These are phyloP conservation scores for Oedothorax gibbosus DNA, from an alignment of 1,140 invertebrate species.

Conservation along the genomic window DNA sequence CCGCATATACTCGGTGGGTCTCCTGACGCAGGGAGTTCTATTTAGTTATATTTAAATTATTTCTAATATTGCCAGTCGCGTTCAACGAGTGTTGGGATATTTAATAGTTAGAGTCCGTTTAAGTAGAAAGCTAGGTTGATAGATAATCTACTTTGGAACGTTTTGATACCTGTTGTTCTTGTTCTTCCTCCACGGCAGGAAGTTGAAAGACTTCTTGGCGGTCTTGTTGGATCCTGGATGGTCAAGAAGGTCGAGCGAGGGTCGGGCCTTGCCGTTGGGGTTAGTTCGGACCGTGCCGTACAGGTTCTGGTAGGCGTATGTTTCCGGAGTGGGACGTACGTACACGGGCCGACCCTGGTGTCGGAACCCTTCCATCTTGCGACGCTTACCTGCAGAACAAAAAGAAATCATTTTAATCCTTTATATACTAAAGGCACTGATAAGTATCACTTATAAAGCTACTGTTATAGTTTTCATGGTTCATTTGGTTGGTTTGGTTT, in stretches of 20 bases:
- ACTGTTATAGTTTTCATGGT: too few species aligned
- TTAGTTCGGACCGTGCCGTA: slow-evolving; percentile 41
- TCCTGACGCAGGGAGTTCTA: too few species aligned
- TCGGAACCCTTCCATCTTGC: slow-evolving; percentile 50
- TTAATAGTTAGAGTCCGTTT: too few species aligned
- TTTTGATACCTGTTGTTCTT: slow-evolving; percentile 38
- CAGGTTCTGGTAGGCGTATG: slow-evolving; percentile 50
- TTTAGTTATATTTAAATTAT: too few species aligned
- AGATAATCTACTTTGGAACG: background rate
- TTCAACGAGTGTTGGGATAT: too few species aligned
- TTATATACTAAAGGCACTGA: too few species aligned
- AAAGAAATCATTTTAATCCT: background rate
- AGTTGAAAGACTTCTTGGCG: slow-evolving; percentile 37
- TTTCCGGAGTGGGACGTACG: slow-evolving; percentile 18
- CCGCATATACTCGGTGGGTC: too few species aligned
- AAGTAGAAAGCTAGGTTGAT: too few species aligned
- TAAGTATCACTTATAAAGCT: too few species aligned
- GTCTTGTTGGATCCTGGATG: background rate
- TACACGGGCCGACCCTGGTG: slow-evolving; percentile 47
- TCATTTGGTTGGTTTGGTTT: too few species aligned
- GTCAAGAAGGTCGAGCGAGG: slow-evolving; percentile 11
- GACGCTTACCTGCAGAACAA: slow-evolving; percentile 38
- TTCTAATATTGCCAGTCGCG: too few species aligned
- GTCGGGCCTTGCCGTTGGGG: slow-evolving; percentile 28
- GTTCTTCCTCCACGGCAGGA: slow-evolving; percentile 49